Percentiles rank a stretch among this genome's conserved stretches.
Conservation (phyloP, 2,113 vertebrate species). For the Phalacrocorax brasilianus region DNA sequence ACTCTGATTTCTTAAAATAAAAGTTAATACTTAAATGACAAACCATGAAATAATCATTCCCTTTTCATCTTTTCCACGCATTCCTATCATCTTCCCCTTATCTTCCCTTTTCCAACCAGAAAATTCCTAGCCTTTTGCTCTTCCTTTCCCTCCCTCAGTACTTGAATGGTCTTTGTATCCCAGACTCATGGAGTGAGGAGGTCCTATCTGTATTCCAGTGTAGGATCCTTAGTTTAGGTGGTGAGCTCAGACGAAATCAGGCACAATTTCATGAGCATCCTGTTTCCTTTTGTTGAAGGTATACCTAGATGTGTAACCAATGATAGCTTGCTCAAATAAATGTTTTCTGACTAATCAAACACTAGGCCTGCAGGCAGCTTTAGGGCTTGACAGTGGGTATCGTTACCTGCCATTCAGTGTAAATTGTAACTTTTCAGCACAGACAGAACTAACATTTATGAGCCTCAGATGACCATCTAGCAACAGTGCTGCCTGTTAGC, state of each 20-base stretch:
- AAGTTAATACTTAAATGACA: neutral
- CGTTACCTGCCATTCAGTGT: neutral
- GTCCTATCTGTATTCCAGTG: neutral
- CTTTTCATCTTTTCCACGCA: neutral
- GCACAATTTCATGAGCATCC: neutral
- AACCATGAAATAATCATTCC: neutral
- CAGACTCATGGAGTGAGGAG: neutral
- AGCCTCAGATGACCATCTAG: rapidly evolving
- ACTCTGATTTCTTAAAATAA: neutral
- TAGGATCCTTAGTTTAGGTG: neutral
- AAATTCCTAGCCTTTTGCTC: neutral
- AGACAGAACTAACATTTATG: neutral
- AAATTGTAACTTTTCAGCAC: neutral
- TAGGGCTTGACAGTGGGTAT: neutral
- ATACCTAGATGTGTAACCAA: neutral
- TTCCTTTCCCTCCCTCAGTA: neutral
- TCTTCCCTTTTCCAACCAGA: neutral
- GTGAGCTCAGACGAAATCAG: neutral
- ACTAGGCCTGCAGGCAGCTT: neutral
- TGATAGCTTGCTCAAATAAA: neutral
- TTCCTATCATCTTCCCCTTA: neutral
- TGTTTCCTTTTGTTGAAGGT: neutral
- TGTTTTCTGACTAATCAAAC: neutral
- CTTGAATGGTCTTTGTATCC: neutral
- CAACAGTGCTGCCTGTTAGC: neutral